phyloP scores from a whole-genome alignment of 1,140 invertebrate species.

The Apolygus lucorum region DNA sequence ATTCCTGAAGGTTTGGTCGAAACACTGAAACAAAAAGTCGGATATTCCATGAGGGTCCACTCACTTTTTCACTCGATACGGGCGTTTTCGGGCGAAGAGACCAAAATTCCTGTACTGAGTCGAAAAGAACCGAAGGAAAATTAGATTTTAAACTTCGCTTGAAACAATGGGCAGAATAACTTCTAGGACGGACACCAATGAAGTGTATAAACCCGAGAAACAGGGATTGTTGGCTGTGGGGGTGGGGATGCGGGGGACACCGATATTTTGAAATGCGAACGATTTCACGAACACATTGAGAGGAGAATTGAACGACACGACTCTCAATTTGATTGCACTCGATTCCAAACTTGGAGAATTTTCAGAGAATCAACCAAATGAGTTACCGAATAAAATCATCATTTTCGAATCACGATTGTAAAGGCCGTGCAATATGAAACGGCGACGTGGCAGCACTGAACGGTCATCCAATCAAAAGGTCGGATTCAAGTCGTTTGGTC shows the following conservation, averaged over 20 bases:
- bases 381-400: too few relatives aligned
- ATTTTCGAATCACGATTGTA: too few relatives aligned
- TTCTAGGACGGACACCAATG: constrained; percentile 6
- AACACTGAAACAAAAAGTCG: background rate
- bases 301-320: too few relatives aligned
- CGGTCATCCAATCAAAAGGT: too few relatives aligned
- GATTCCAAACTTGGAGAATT: too few relatives aligned
- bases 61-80: background rate
- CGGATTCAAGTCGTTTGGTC: too few relatives aligned
- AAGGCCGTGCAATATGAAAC: too few relatives aligned
- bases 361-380: too few relatives aligned
- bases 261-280: too few relatives aligned
- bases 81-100: background rate
- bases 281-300: too few relatives aligned
- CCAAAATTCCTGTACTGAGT: background rate
- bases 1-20: background rate
- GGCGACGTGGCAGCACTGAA: too few relatives aligned
- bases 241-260: background rate
- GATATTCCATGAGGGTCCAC: background rate
- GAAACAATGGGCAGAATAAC: background rate
- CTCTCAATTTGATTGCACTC: too few relatives aligned
- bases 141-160: constrained; percentile 5
- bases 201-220: constrained; percentile 7
- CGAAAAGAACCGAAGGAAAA: background rate
- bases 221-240: background rate